Conservation (phyloP, 2,888 invertebrate genomes). For the Rambutsinella grinnellia region DNA sequence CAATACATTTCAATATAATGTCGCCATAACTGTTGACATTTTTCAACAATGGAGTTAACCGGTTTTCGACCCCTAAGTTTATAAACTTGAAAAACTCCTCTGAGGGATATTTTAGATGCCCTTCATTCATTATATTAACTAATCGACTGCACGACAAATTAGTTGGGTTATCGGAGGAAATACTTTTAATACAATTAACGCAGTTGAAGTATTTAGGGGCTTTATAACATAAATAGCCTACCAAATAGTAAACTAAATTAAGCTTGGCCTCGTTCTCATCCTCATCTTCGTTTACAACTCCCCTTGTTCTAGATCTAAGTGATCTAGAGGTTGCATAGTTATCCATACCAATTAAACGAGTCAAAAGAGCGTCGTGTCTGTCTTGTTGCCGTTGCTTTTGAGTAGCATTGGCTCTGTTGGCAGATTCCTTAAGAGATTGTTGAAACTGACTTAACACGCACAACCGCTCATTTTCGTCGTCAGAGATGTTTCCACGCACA, state of each 20-base stretch:
- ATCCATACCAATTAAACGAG: not conserved
- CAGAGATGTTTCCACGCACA: not conserved
- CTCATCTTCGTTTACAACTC: not conserved
- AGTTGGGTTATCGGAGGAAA: not conserved
- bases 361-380: not conserved
- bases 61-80: not conserved
- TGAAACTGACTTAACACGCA: not conserved
- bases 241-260: constrained; percentile 23
- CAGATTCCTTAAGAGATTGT: not conserved
- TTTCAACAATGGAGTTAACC: not conserved
- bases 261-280: not conserved
- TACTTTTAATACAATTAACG: not conserved
- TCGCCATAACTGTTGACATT: not conserved
- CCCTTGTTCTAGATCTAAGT: not conserved
- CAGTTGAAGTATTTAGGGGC: not conserved
- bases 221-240: constrained; percentile 21
- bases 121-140: not conserved
- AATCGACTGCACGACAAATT: not conserved
- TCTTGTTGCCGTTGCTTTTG: not conserved
- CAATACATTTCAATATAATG: constrained; percentile 12
- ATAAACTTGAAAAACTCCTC: not conserved
- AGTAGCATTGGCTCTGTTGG: not conserved
- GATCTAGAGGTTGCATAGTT: no score
- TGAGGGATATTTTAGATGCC: not conserved
- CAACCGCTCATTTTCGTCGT: not conserved